A percentile compares a stretch with the other conserved stretches of the same genome.
Conservation (phyloP, 1,140 invertebrate species). For the Cyrtorhinus lividipennis region DNA sequence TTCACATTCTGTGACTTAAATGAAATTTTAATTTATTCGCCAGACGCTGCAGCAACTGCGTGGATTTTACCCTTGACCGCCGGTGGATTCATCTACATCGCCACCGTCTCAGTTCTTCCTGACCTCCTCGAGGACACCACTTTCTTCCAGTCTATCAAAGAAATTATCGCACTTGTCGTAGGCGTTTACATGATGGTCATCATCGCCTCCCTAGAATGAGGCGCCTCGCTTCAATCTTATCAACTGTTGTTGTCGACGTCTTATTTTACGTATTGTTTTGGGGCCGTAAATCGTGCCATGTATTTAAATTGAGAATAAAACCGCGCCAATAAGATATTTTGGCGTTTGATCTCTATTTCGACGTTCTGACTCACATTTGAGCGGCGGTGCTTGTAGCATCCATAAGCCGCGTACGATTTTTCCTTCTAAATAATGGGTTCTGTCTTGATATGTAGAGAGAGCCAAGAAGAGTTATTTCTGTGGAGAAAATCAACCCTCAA, state of each 20-base stretch:
- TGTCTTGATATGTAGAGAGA: too few species aligned
- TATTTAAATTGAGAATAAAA: too few species aligned
- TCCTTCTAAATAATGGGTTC: too few species aligned
- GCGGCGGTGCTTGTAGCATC: too few species aligned
- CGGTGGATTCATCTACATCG: constrained; percentile 96
- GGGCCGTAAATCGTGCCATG: too few species aligned
- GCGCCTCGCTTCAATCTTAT: background rate
- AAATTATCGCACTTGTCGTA: constrained; percentile 64
- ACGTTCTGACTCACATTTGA: too few species aligned
- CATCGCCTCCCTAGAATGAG: constrained; percentile 75
- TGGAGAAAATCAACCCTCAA: too few species aligned
- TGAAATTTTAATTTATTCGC: background rate
- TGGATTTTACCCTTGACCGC: constrained; percentile 93
- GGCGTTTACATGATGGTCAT: constrained; percentile 88
- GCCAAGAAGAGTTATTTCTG: too few species aligned
- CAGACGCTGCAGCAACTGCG: constrained; percentile 56
- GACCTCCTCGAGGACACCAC: constrained; percentile 76
- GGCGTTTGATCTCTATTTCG: too few species aligned
- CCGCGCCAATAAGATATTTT: too few species aligned
- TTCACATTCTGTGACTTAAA: background rate
- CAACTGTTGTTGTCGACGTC: background rate
- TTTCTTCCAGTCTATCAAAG: constrained; percentile 69
- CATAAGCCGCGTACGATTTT: too few species aligned
- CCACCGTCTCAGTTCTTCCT: constrained; percentile 90
- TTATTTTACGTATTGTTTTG: too few species aligned